Conservation (phyloP, 2,113 vertebrate species). For the Catharus bicknelli region DNA sequence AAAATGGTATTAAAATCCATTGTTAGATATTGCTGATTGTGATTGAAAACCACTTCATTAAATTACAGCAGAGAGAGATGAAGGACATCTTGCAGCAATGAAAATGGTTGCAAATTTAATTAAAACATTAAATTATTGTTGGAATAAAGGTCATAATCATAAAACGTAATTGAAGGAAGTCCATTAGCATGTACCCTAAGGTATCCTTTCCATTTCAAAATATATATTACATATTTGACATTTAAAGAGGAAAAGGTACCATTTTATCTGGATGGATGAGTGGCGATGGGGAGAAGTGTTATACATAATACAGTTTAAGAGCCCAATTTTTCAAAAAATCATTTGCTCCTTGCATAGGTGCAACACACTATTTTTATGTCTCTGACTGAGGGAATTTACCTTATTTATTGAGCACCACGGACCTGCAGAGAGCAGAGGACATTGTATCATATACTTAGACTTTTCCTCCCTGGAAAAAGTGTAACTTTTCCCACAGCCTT, state of each 20-base stretch:
- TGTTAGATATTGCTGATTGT: slow-evolving; percentile 37
- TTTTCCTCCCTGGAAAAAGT: not conserved
- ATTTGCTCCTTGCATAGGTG: slow-evolving; percentile 28
- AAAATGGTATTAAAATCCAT: slow-evolving; percentile 51
- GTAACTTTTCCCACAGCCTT: not conserved
- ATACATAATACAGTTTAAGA: not conserved
- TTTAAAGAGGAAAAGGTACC: slow-evolving; percentile 50
- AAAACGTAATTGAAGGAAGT: slow-evolving; percentile 68
- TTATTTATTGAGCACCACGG: not conserved
- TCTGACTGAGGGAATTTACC: not conserved
- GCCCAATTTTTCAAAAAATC: slow-evolving; percentile 38
- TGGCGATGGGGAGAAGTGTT: not conserved
- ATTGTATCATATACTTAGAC: not conserved
- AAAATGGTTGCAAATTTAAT: slow-evolving; percentile 68
- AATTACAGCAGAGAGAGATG: slow-evolving; percentile 50
- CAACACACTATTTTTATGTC: slow-evolving; percentile 5
- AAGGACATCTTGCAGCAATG: slow-evolving; percentile 61
- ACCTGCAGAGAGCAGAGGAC: not conserved
- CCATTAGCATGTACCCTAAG: slow-evolving; percentile 60
- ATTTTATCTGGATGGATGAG: slow-evolving; percentile 57
- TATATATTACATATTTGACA: slow-evolving; percentile 57
- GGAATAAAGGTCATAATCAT: slow-evolving; percentile 71
- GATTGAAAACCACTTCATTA: slow-evolving; percentile 66
- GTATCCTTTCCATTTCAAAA: slow-evolving; percentile 46
- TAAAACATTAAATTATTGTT: slow-evolving; percentile 74